phyloP scores from a whole-genome alignment of 1,140 invertebrate species.

The Triops cancriformis region DNA sequence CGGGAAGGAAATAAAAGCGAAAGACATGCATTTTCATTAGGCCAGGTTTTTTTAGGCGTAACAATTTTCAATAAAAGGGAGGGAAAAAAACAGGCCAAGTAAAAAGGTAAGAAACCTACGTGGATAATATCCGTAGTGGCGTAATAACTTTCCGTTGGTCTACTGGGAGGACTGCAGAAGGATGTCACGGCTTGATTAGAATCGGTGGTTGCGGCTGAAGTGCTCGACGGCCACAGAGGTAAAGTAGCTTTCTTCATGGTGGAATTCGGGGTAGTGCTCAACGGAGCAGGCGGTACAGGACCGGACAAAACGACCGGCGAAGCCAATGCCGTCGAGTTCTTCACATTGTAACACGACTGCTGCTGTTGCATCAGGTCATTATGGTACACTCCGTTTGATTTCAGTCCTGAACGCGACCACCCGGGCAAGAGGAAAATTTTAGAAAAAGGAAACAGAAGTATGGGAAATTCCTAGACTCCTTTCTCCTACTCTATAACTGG shows the following conservation, averaged over 20 bases:
- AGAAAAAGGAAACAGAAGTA: background rate
- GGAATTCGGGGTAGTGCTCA: slow-evolving; percentile 40
- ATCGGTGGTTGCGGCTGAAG: slow-evolving; percentile 19
- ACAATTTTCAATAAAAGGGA: slow-evolving; percentile 12
- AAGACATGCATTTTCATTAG: background rate
- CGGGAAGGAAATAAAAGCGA: background rate
- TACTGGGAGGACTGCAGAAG: slow-evolving; percentile 11
- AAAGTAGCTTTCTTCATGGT: slow-evolving; percentile 31
- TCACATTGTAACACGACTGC: background rate
- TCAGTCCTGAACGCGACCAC: background rate
- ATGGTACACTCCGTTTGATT: slow-evolving; percentile 27
- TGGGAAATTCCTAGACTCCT: background rate
- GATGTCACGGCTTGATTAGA: background rate
- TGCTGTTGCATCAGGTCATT: slow-evolving; percentile 16
- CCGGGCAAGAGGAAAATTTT: background rate
- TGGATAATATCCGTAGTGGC: slow-evolving; percentile 62
- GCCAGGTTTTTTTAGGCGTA: background rate
- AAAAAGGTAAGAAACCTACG: slow-evolving; percentile 40
- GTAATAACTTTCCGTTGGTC: slow-evolving; percentile 50
- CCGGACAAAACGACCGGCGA: background rate
- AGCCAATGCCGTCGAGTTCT: background rate
- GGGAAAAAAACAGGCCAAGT: background rate
- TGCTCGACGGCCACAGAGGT: slow-evolving; percentile 7
- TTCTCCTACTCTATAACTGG: too few relatives aligned
- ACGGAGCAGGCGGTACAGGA: slow-evolving; percentile 28